Evolutionary conservation across 2,888 invertebrate genomes (phyloP), one percentile per base, ranked within the genome.

Genomic region (Autographa pulchrina): DNA sequence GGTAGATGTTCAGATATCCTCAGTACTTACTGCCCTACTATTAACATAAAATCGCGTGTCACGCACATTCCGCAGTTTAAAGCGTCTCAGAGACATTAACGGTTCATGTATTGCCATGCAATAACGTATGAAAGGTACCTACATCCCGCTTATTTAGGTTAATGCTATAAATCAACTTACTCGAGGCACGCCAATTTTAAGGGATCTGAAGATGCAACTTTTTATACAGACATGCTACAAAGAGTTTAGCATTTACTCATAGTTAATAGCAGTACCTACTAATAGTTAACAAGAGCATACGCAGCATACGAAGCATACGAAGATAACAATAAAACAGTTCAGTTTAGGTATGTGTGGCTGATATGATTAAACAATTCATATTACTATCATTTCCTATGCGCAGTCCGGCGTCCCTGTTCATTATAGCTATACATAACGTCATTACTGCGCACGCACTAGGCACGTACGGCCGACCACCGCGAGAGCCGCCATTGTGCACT

Each of bases 1-100:
- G 90, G 93, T 93, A 90, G 90, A 94, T 93, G 93, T 89, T 92
- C 93, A 93, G 93, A 93, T 92, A 93, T 91, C 90, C 91, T 91
- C 90, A 91, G 89, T 87, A 83, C 89, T 88, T 86, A 85, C 84
- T 87, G 88, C 83, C 83, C 86, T 86, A 87, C 92, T 92, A 92
- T 92, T 93, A 93, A 93, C 91, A 90, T 92, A 90, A 92, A 92
- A 89, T 89, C 87, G 86, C 87, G 77, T 89, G 92, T 91, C 92
- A 89, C 90, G 89, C 90, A 90, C 90, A 87, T 90, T 89, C 84
- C 89, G 81, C 81, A 85, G 86, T 90, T 91, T 90, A 89, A 90
- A 91, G 83, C 86, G 84, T 86, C 88, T 85, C 82, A 84, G 85
- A 81, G 80, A 84, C 86, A 86, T 90, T 89, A 88, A 87, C 82